Percentiles rank a stretch among this genome's conserved stretches.
phyloP scores from a whole-genome alignment of 2,113 vertebrate genomes.

The Xyrauchen texanus region DNA sequence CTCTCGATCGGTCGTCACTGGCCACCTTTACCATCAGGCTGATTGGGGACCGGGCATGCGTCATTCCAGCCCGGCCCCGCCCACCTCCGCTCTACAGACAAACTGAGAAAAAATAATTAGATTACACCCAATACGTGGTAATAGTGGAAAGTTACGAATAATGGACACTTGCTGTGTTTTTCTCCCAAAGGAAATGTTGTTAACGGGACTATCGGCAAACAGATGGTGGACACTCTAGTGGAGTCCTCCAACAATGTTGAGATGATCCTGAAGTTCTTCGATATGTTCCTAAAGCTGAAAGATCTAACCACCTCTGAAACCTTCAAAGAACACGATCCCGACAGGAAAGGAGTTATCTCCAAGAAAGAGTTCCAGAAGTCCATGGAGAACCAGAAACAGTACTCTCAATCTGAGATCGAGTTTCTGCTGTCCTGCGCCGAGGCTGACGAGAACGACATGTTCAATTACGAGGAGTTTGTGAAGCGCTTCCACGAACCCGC shows the following conservation, averaged over 20 bases:
- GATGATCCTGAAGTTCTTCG: conserved; percentile 99
- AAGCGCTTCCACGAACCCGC: conserved; percentile 94
- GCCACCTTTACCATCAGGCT: too few relatives aligned
- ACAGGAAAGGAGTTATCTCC: conserved; percentile 93
- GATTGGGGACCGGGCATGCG: too few relatives aligned
- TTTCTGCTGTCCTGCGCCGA: conserved; percentile 94
- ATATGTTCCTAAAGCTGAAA: conserved; percentile 98
- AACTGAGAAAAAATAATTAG: too few relatives aligned
- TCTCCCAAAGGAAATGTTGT: conserved; percentile 88
- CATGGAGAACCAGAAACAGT: conserved; percentile 98
- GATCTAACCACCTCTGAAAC: conserved; percentile 93
- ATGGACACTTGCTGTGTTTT: neutral
- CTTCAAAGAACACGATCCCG: conserved; percentile 92
- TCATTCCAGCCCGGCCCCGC: too few relatives aligned
- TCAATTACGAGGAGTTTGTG: conserved; percentile 94
- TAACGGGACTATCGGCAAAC: conserved; percentile 97
- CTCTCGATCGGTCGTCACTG: too few relatives aligned
- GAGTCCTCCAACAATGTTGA: conserved; percentile 97
- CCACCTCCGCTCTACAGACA: too few relatives aligned
- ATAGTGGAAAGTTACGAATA: too few relatives aligned
- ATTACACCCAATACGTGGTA: too few relatives aligned
- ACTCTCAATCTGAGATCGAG: conserved; percentile 92
- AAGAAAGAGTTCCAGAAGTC: conserved; percentile 98
- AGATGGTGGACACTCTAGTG: conserved; percentile 98
- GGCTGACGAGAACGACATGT: conserved; percentile 96